phyloP scores from a whole-genome alignment of 2,888 invertebrate species.

The Vanessa cardui region DNA sequence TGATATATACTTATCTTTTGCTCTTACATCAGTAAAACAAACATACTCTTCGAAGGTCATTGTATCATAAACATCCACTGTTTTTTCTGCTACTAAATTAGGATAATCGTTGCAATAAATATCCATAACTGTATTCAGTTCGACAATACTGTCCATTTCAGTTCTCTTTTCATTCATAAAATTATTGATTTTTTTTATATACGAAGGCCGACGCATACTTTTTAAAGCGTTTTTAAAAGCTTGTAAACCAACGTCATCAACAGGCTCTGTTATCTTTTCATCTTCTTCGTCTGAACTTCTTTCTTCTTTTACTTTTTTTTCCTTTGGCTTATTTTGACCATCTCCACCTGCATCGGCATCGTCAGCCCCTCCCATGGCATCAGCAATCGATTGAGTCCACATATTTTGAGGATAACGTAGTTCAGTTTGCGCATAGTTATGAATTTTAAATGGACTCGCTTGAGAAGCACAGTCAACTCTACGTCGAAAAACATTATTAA shows the following conservation, averaged over 20 bases:
- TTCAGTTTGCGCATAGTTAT: conserved; percentile 85
- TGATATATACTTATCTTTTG: conserved; percentile 86
- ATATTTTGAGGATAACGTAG: conserved; percentile 86
- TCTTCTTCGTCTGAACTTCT: conserved; percentile 58
- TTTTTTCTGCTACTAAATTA: conserved; percentile 67
- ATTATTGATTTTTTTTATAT: conserved; percentile 60
- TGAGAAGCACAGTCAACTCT: conserved; percentile 84
- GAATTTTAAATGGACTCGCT: conserved; percentile 73
- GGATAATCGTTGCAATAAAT: conserved; percentile 85
- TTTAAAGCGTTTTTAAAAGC: conserved; percentile 59
- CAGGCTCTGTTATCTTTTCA: conserved; percentile 45
- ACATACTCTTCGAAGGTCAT: conserved; percentile 80
- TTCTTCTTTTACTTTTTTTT: conserved; percentile 38
- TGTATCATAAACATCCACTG: conserved; percentile 59
- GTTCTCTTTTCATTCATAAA: conserved; percentile 55
- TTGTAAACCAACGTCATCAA: conserved; percentile 62
- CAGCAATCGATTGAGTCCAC: conserved; percentile 85
- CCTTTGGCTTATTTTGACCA: conserved; percentile 40
- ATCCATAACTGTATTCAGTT: conserved; percentile 80
- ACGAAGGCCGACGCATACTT: conserved; percentile 68
- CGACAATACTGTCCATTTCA: conserved; percentile 67
- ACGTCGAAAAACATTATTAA: conserved; percentile 80
- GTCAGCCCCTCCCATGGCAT: conserved; percentile 55
- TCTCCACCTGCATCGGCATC: conserved; percentile 61
- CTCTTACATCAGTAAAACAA: conserved; percentile 86